Evolutionary conservation across 2,888 invertebrate genomes (phyloP), one percentile per base, ranked within the genome.

Genomic region (Thera britannica): DNA sequence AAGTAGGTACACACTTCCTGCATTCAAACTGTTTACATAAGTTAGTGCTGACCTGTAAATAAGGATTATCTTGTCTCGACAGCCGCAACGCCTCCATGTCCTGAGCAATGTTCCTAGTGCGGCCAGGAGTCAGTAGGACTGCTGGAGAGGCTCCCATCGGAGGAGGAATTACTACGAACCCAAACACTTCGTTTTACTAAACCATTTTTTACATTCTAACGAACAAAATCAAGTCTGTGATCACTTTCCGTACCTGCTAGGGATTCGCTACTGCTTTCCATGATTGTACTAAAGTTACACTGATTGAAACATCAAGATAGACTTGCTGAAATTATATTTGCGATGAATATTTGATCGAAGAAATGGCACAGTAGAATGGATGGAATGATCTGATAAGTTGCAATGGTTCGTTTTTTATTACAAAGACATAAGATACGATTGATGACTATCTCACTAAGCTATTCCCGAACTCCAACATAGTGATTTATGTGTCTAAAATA

Each of bases 61-160:
- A 97, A 2, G 97, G 97, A 90, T 97, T 97, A 87, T 97, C 97
- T 88, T 97, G 97, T 70, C 97, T 94, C 7, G 97, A 97, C 57
- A 97, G 94, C 79, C 97, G 94, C 55, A 97, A 91, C 36, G 97
- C 96, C 85, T 97, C 97, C 97, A 97, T 97, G 83, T 97, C 97
- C 88, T 97, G 96, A 80, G 97, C 97, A 80, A 97, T 96, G 88
- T 97, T 96, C 76, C 97, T 94, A 71, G 96, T 96, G 74, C 96
- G 93, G 34, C 97, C 97, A 60, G 97, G 97, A 75, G 96, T 96
- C 75, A 96, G 86, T 54, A 96, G 94, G 70, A 96, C 93, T 61
- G 96, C 95, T 48, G 97, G 79, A 11, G 93, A 90, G 6, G 88
- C 82, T 57, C 85, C 83, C 82, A 89, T 81, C 41, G 87, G 80